Evolutionary conservation across 2,888 invertebrate species (phyloP).

Genomic region (Anodontia alba): DNA sequence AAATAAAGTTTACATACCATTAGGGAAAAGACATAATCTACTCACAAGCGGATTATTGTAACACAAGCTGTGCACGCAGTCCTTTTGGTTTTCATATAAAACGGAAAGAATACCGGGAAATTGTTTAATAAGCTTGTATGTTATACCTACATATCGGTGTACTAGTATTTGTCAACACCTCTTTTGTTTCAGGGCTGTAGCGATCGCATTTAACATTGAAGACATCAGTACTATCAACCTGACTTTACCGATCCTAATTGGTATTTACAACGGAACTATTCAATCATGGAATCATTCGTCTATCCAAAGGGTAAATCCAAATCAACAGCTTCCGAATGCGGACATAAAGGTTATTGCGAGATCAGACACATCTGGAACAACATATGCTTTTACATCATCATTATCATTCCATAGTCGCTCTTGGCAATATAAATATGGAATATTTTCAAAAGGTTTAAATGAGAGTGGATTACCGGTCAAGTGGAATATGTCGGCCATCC

Average conservation of each 20-base stretch:
- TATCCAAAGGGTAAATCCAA: constrained; percentile 67
- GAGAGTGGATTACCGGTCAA: constrained; percentile 25
- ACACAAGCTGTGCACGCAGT: too few species aligned
- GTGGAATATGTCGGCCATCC: constrained; percentile 68
- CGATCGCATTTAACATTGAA: constrained; percentile 76
- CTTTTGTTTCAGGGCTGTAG: constrained; percentile 76
- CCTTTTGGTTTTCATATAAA: too few species aligned
- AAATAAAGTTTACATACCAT: too few species aligned
- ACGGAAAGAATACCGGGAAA: too few species aligned
- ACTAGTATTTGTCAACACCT: too few species aligned
- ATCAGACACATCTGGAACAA: constrained; percentile 81
- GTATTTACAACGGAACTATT: constrained; percentile 80
- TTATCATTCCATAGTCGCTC: constrained; percentile 70
- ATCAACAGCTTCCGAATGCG: constrained; percentile 62
- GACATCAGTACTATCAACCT: constrained; percentile 68
- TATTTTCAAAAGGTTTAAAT: constrained; percentile 68
- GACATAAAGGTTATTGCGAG: constrained; percentile 76
- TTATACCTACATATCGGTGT: too few species aligned
- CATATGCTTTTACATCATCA: constrained; percentile 77
- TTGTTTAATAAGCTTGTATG: too few species aligned
- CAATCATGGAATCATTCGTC: constrained; percentile 75
- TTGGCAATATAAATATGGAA: constrained; percentile 75
- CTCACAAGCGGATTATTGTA: too few species aligned
- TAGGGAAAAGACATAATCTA: too few species aligned
- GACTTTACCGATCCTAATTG: constrained; percentile 72